Percentiles rank a stretch among this genome's conserved stretches.
Conservation (phyloP, 2,113 vertebrate species). For the Catagonus wagneri region DNA sequence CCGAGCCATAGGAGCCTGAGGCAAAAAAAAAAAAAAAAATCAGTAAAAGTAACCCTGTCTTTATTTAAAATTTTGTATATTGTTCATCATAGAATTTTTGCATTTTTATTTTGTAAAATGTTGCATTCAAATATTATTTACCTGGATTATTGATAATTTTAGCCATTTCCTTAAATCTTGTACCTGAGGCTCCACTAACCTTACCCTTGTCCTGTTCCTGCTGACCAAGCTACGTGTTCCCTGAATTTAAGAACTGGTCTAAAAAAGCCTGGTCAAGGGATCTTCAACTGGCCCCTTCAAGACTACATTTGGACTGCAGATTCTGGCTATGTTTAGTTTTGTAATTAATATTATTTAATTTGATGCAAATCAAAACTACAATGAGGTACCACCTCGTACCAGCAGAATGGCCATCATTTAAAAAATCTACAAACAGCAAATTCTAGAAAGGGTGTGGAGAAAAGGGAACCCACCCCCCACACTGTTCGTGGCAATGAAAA, state of each 20-base stretch:
- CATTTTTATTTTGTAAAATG: not conserved
- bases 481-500: too few relatives aligned
- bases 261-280: not conserved
- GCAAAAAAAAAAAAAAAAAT: conserved; percentile 16
- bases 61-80: not conserved
- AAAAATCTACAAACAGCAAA: too few relatives aligned
- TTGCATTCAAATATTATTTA: not conserved
- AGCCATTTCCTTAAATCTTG: not conserved
- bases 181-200: not conserved
- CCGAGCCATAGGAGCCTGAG: not conserved
- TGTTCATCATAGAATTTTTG: not conserved
- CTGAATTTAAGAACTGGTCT: not conserved
- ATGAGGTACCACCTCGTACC: too few relatives aligned
- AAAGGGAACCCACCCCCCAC: too few relatives aligned
- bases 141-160: not conserved
- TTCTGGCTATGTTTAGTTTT: not conserved
- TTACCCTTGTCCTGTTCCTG: not conserved
- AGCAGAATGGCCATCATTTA: too few relatives aligned
- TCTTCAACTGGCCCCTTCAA: not conserved
- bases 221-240: not conserved
- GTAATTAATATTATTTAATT: not conserved
- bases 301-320: not conserved
- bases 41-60: not conserved
- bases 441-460: too few relatives aligned
- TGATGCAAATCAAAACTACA: not conserved